These are phyloP conservation scores for Mormyrus iriodes DNA, from an alignment of 2,113 vertebrate species.

Conservation along the genomic window DNA sequence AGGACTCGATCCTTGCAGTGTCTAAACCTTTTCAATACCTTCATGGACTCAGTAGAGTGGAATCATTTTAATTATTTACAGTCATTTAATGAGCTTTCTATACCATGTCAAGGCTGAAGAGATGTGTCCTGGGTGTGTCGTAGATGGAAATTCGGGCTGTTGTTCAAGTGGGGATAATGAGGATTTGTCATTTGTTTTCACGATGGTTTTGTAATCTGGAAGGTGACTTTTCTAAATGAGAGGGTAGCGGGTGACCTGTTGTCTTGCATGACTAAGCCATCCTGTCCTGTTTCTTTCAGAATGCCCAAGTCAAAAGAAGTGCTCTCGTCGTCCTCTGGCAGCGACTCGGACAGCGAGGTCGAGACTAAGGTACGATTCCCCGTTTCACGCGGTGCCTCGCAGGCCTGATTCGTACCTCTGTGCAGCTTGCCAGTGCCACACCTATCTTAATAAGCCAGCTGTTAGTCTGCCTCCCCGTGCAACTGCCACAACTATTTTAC, in stretches of 20 bases:
- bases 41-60: background rate
- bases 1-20: background rate
- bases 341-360: constrained; percentile 90
- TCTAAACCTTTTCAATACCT: background rate
- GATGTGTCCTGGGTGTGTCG: background rate
- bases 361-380: constrained; percentile 79
- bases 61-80: background rate
- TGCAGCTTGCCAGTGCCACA: background rate
- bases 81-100: background rate
- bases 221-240: background rate
- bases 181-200: background rate
- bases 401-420: background rate
- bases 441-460: background rate
- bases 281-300: constrained; percentile 49
- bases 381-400: constrained; percentile 1
- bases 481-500: background rate
- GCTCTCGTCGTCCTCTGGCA: constrained; percentile 85
- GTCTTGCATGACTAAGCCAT: background rate
- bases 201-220: background rate
- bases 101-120: background rate
- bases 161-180: background rate
- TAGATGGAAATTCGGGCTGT: background rate
- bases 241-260: background rate
- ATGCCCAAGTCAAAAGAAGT: constrained; percentile 98
- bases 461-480: background rate